Conservation (phyloP, 2,797 vertebrate genomes). For the Amblyopsis hoosieri region DNA sequence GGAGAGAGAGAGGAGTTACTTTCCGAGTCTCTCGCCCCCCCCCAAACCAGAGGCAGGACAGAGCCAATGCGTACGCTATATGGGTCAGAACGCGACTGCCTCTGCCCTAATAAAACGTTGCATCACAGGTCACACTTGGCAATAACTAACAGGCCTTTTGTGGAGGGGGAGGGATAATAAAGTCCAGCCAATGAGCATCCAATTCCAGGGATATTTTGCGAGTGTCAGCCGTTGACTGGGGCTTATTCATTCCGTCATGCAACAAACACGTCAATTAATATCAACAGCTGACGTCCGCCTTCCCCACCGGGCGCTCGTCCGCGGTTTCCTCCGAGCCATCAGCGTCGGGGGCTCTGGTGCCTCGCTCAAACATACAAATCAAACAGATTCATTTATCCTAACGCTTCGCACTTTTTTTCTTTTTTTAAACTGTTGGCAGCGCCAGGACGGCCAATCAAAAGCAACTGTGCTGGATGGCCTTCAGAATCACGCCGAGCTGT, state of each 20-base stretch:
- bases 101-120: constrained; percentile 51
- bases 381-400: constrained; percentile 62
- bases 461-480: constrained; percentile 35
- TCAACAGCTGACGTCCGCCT: constrained; percentile 32
- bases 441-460: constrained; percentile 17
- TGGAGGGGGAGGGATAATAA: constrained; percentile 21
- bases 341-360: constrained; percentile 44
- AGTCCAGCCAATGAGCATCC: constrained; percentile 61
- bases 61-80: constrained; percentile 45
- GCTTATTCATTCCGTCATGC: constrained; percentile 63
- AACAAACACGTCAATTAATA: constrained; percentile 70
- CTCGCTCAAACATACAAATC: constrained; percentile 48
- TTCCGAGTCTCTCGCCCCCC: constrained; percentile 52
- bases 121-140: constrained; percentile 69
- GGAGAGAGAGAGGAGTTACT: constrained; percentile 38
- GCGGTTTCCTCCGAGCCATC: constrained; percentile 39
- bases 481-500: constrained; percentile 55
- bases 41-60: constrained; percentile 46
- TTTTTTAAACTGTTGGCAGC: constrained; percentile 15
- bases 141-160: constrained; percentile 65
- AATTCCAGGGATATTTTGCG: constrained; percentile 68
- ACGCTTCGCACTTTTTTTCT: constrained; percentile 18
- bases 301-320: neutral
- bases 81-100: constrained; percentile 43
- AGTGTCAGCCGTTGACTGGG: constrained; percentile 59